Base-by-base conservation (phyloP, 1,140 invertebrate species). In the Papilio helenus region DNA sequence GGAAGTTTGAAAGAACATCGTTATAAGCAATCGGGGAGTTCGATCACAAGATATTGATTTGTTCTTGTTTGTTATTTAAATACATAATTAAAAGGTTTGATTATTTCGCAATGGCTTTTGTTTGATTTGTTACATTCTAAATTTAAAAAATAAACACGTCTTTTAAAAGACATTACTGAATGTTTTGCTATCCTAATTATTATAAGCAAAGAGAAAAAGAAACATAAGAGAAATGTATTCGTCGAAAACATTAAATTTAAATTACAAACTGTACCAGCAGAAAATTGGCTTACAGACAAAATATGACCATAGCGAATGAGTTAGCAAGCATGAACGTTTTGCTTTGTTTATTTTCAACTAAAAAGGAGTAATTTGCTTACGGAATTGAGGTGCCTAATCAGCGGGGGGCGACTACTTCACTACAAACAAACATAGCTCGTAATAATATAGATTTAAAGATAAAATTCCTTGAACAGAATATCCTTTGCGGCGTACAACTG, bases 401-500 rank as follows among this genome's bases (percentile, higher is more conserved):
- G 76, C 76, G 39, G 76, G 76, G 34, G 55, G 34, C 55, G 20
- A 44, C 23, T 55, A 58, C 39, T 10, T 14, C 29, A 29, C 23
- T 23, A n/a, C 49, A 76, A 76, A 51, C 29, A 55, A 51, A 76
- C 58, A 9, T 55, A 76, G 29, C 29, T 58, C 73, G 39, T 76
- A 58, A 58, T 0, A 5, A 14, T 3, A 29, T 5, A 29, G 26
- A 68, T 16, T 39, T 34, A 76, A 73, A 9, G 39, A 68, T 61
- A 42, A 26, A 68, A 44, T 76, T 46, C 42, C n/a, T 23, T 55
- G 10, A 42, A 26, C 26, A 20, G 26, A 34, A 34, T n/a, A n/a
- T 34, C 71, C 26, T 68, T 80, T 82, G 84, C 79, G 82, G 81
- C 76, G n/a, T 73, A 79, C 55, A 82, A 82, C 81, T 61, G 81